Evolutionary conservation across 2,888 invertebrate genomes (phyloP).

Genomic region (Labia minor): DNA sequence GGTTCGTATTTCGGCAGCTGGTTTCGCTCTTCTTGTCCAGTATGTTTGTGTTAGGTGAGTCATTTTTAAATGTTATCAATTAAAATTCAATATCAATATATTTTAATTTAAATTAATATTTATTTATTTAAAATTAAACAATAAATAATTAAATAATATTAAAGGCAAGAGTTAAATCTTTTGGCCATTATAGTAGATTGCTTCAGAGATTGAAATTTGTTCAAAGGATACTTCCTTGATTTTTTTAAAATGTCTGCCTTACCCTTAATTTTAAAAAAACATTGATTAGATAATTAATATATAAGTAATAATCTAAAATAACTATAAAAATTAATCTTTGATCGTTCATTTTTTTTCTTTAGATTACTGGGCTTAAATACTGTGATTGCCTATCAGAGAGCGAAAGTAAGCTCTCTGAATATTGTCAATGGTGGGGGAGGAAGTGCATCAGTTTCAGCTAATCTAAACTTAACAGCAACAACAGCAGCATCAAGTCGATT

Average conservation of each 20-base stretch:
- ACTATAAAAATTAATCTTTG: too few relatives aligned
- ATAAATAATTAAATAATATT: too few relatives aligned
- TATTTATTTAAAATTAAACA: neutral
- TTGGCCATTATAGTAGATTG: neutral
- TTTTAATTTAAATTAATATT: slow-evolving; percentile 9
- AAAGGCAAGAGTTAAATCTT: neutral
- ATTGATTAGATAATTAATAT: too few relatives aligned
- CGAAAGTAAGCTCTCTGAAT: slow-evolving; percentile 75
- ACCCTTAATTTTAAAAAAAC: too few relatives aligned
- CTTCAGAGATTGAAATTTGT: too few relatives aligned
- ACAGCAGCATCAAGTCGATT: slow-evolving; percentile 19
- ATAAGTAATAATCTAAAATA: too few relatives aligned
- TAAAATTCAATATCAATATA: too few relatives aligned
- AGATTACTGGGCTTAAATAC: slow-evolving; percentile 81
- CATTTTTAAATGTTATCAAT: too few relatives aligned
- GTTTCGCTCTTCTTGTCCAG: slow-evolving; percentile 67
- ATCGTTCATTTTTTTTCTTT: slow-evolving; percentile 30
- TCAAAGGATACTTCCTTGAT: too few relatives aligned
- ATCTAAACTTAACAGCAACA: slow-evolving; percentile 20
- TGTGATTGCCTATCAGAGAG: slow-evolving; percentile 79
- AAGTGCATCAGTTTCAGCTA: neutral
- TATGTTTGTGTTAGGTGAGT: slow-evolving; percentile 72
- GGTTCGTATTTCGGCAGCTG: slow-evolving; percentile 67
- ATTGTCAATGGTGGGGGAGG: slow-evolving; percentile 45
- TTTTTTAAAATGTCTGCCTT: too few relatives aligned